Conservation (phyloP, 2,888 invertebrate genomes). For the Hypolimnas misippus region DNA sequence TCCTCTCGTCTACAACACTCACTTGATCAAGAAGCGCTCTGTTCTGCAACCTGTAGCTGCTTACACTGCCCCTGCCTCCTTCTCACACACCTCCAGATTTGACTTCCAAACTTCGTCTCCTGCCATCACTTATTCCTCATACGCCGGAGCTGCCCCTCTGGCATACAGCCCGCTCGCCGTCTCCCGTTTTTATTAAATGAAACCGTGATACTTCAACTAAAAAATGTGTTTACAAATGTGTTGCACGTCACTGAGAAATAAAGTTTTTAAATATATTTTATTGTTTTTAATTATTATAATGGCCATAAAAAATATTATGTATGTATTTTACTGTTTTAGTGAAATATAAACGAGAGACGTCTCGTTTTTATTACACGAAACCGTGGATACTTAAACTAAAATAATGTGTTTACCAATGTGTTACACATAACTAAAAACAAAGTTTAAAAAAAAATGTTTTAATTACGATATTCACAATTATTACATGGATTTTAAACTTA, state of each 20-base stretch:
- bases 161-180: not conserved
- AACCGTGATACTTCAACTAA: not conserved
- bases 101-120: constrained; percentile 41
- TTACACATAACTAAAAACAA: not conserved
- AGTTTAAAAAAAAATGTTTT: too few species aligned
- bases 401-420: not conserved
- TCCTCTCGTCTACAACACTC: constrained; percentile 35
- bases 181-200: not conserved
- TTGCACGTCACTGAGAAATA: not conserved
- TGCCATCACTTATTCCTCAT: constrained; percentile 60
- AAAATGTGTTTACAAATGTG: not conserved
- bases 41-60: constrained; percentile 29
- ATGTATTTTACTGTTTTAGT: too few species aligned
- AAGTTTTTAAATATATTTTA: too few species aligned
- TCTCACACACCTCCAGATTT: constrained; percentile 1
- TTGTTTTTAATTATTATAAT: too few species aligned
- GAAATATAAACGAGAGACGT: too few species aligned
- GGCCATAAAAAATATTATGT: too few species aligned
- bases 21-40: constrained; percentile 47
- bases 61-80: constrained; percentile 28
- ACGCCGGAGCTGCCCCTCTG: constrained; percentile 4
- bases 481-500: too few species aligned
- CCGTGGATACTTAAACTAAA: not conserved
- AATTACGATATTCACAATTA: too few species aligned
- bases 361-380: not conserved